A percentile compares a stretch with the other conserved stretches of the same genome.
Evolutionary conservation across 2,888 invertebrate species (phyloP).

Genomic region (Rapana venosa): DNA sequence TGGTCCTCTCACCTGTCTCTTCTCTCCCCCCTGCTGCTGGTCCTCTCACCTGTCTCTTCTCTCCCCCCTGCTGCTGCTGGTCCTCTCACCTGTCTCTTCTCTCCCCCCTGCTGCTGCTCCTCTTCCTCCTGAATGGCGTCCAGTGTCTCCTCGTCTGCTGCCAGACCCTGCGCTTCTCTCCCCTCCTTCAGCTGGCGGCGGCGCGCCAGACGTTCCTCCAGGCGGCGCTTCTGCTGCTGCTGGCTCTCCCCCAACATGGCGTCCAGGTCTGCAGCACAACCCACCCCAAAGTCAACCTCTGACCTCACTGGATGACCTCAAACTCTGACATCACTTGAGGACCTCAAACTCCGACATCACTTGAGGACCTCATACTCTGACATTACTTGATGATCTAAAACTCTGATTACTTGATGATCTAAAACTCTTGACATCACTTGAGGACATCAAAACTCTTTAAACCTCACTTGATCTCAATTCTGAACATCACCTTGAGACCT

Average conservation of each 20-base stretch:
- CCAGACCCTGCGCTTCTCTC: conserved; percentile 63
- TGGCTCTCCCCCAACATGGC: conserved; percentile 63
- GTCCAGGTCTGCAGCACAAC: conserved; percentile 47
- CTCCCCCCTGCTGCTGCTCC: conserved; percentile 52
- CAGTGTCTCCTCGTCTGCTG: conserved; percentile 65
- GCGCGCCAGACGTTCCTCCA: conserved; percentile 63
- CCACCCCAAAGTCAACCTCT: neutral
- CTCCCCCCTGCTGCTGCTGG: conserved; percentile 51
- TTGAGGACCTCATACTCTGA: too few species aligned
- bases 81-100: conserved; percentile 24
- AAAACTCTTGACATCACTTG: too few species aligned
- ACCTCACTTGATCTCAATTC: too few species aligned
- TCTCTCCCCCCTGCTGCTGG: too few species aligned
- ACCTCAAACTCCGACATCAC: too few species aligned
- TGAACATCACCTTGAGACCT: too few species aligned
- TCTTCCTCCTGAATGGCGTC: conserved; percentile 62
- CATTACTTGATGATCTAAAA: too few species aligned
- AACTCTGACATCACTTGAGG: too few species aligned
- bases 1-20: too few species aligned
- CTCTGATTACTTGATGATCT: too few species aligned
- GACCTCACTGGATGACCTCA: too few species aligned
- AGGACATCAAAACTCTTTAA: too few species aligned
- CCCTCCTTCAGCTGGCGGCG: conserved; percentile 63
- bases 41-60: neutral
- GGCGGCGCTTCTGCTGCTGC: conserved; percentile 64